Base-by-base conservation (phyloP, 2,888 invertebrate genomes). In the Lacanobia oleracea region DNA sequence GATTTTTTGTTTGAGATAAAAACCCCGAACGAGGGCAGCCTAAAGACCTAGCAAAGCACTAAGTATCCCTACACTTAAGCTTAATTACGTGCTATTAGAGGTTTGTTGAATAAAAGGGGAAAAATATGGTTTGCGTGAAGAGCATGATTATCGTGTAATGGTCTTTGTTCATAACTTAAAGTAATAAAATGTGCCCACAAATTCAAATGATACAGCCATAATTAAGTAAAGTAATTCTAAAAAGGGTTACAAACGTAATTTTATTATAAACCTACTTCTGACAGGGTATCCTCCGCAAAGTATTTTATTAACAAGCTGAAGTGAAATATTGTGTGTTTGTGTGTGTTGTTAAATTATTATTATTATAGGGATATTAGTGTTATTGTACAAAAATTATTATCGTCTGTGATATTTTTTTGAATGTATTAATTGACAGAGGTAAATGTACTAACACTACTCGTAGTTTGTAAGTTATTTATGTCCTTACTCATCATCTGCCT, bases 81-180 rank as follows among this genome's bases (percentile, higher is more conserved):
- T 86, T 90, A 90, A 91, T 93, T 88, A 89, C 88, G 84, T 86
- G 89, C 89, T 90, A 90, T 91, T 91, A 90, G 76, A 84, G 85
- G 81, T 79, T 88, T 90, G 87, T 86, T 82, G 86, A 89, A 89
- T 89, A 89, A 90, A 84, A 79, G 59, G 69, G 80, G 82, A 79
- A 91, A 89, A 89, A 88, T 88, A 88, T 88, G 84, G 84, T 88
- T 88, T 85, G 75, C 86, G 79, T 88, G 85, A 88, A 89, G 81
- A 81, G 85, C 81, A 86, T 83, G 86, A 89, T 90, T 89, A 87
- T 75, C 82, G 76, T 83, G 79, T 83, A 87, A 89, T 87, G 82
- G 80, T 72, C 82, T 87, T 88, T 84, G 86, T 89, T 85, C 86
- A 86, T 88, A 89, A 86, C 72, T 81, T 73, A 72, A 81, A 81